Evolutionary conservation across 2,888 invertebrate species (phyloP).

Genomic region (Helleia helle): DNA sequence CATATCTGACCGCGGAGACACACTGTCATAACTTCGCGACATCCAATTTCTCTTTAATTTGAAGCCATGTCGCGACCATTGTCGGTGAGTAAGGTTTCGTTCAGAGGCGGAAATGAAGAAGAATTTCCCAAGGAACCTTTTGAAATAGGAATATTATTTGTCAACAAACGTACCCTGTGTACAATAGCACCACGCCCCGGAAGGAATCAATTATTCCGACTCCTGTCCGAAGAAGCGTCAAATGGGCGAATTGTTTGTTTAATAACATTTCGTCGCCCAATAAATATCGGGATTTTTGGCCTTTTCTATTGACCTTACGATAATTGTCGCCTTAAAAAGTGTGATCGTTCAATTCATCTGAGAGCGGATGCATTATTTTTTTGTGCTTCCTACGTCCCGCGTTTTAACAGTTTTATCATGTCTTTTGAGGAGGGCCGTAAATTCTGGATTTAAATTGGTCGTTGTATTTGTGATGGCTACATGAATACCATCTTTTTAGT

Average conservation of each 20-base stretch:
- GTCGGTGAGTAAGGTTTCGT: slow-evolving; percentile 54
- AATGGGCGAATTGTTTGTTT: slow-evolving; percentile 73
- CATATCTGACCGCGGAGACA: slow-evolving; percentile 30
- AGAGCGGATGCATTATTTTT: slow-evolving; percentile 55
- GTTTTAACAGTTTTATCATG: slow-evolving; percentile 54
- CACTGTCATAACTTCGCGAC: slow-evolving; percentile 53
- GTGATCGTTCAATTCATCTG: slow-evolving; percentile 14
- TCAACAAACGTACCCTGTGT: slow-evolving; percentile 35
- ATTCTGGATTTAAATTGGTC: slow-evolving; percentile 46
- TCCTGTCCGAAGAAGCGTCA: slow-evolving; percentile 55
- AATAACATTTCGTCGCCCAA: slow-evolving; percentile 65
- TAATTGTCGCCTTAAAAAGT: slow-evolving; percentile 10
- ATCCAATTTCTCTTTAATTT: slow-evolving; percentile 63
- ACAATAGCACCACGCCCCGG: slow-evolving; percentile 61
- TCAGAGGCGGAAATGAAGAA: slow-evolving; percentile 64
- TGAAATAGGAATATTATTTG: slow-evolving; percentile 59
- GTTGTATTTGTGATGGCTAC: slow-evolving; percentile 13
- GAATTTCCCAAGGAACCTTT: slow-evolving; percentile 55
- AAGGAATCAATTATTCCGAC: slow-evolving; percentile 70
- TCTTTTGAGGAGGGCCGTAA: slow-evolving; percentile 31
- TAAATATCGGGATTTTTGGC: slow-evolving; percentile 57
- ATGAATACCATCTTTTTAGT: slow-evolving; percentile 5
- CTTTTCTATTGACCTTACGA: slow-evolving; percentile 25
- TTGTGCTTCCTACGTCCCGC: slow-evolving; percentile 42
- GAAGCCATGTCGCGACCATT: slow-evolving; percentile 49